Evolutionary conservation across 2,113 vertebrate species (phyloP).

Genomic region (Nannospalax galili): DNA sequence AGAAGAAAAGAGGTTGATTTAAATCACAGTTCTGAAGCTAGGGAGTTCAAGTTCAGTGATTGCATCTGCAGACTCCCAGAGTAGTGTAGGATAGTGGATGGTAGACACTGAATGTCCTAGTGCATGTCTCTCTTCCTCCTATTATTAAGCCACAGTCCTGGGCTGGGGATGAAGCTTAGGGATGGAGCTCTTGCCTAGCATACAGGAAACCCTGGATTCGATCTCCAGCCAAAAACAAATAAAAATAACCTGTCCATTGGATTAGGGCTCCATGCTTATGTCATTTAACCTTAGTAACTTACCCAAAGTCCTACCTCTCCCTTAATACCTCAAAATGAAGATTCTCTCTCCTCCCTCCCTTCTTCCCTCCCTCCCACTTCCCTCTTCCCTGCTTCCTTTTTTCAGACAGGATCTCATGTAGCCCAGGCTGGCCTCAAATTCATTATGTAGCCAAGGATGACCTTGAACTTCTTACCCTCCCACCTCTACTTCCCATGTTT

Average conservation of each 20-base stretch:
- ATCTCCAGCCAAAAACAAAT: background rate
- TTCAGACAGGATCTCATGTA: background rate
- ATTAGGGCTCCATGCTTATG: background rate
- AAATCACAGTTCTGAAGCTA: background rate
- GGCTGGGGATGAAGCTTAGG: background rate
- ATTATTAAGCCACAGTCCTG: background rate
- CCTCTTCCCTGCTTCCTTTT: too few species aligned
- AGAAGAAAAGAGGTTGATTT: background rate
- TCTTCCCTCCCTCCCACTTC: too few species aligned
- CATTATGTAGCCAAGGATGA: background rate
- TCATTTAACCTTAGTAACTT: background rate
- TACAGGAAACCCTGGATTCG: background rate
- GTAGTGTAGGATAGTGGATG: background rate
- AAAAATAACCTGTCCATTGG: background rate
- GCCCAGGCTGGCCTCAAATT: background rate
- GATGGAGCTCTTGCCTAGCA: background rate
- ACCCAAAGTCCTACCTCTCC: background rate
- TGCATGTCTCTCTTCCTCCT: background rate
- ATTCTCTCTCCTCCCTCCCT: background rate
- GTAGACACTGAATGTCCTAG: background rate
- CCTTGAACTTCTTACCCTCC: background rate
- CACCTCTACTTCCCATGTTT: background rate
- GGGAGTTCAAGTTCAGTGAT: background rate
- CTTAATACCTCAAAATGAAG: background rate
- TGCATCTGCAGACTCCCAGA: background rate